Evolutionary conservation across 2,113 vertebrate species (phyloP), one percentile per base, ranked within the genome.

Genomic region (Callipepla squamata): DNA sequence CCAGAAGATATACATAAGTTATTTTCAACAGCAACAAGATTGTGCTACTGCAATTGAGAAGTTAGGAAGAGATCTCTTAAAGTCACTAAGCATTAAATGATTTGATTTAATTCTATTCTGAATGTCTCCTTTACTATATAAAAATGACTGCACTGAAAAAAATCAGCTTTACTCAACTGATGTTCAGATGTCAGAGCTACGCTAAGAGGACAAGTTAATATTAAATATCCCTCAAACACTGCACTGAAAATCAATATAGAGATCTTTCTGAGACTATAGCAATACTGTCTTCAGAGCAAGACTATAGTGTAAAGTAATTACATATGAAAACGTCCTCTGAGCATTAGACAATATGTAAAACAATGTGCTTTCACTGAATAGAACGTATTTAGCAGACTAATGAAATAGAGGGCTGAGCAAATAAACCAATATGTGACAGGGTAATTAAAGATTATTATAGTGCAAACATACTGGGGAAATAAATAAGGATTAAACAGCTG

Each of bases 401-500:
- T 66, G 89, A 87, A 92, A 80, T 61, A 80, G 68, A 74, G 22
- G 32, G 22, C 57, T 83, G 51, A 68, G 51, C 79, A 91, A 89
- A 74, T 44, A 89, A 89, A 85, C 44, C 44, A 74, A 6, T 0
- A 3, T 77, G 61, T 75, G 65, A 92, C 82, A 82, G 26, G 5
- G 76, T 83, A 94, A 91, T 92, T 94, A 91, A 85, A 87, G 67
- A 67, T 55, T 85, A 78, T 87, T 59, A 47, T 5, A 74, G 53
- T 57, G 18, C 57, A 95, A 80, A 91, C 40, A 44, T 66, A 70
- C 5, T 4, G 4, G 13, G 25, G 50, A 66, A 83, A 91, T 82
- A 92, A 87, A 91, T 77, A 95, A 87, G 55, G 50, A 76, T 85
- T 87, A 89, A 91, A 83, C 65, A 92, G 61, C 85, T 89, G 90